Evolutionary conservation across 2,888 invertebrate species (phyloP), one percentile per base, ranked within the genome.

Genomic region (Leptopilina syphax): DNA sequence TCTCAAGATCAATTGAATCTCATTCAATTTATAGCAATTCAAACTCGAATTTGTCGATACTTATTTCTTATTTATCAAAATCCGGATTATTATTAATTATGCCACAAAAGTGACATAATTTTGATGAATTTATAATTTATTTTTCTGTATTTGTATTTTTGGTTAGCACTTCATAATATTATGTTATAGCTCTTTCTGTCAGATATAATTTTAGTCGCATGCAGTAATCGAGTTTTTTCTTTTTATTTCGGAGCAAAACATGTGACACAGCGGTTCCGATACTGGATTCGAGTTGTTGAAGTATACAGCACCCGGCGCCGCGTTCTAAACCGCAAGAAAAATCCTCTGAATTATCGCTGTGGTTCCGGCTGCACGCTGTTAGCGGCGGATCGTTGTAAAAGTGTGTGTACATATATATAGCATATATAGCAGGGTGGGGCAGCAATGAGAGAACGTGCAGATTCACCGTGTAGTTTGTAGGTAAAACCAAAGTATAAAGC

Each of bases 341-440:
- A 90, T 87, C 85, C 83, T 84, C 87, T 91, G 89, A 90, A 91
- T 91, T 91, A 90, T 90, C 89, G 90, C 87, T 89, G 89, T 83
- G 89, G 90, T 90, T 89, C 89, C 80, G 86, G 86, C 84, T 86
- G 88, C 87, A 85, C 84, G 86, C 84, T 84, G 87, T 83, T 84
- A 85, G 85, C 84, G 27, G 50, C 47, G 44, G 68, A 65, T 76
- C 76, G 57, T 76, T 65, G 34, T n/a, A 65, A 27, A 76, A 34
- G 44, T 57, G 34, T 34, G 34, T 34, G 34, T 34, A 34, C 34
- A 34, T 4, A 34, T 24, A 50, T 50, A 50, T 50, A 50, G 3
- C 3, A 50, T 50, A 47, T 47, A 47, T 8, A 60, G 8, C 60
- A 54, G 70, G 65, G 44, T 24, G 47, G 47, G 68, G 13, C 27